Conservation (phyloP, 2,888 invertebrate species). For the Cataglyphis livida region DNA sequence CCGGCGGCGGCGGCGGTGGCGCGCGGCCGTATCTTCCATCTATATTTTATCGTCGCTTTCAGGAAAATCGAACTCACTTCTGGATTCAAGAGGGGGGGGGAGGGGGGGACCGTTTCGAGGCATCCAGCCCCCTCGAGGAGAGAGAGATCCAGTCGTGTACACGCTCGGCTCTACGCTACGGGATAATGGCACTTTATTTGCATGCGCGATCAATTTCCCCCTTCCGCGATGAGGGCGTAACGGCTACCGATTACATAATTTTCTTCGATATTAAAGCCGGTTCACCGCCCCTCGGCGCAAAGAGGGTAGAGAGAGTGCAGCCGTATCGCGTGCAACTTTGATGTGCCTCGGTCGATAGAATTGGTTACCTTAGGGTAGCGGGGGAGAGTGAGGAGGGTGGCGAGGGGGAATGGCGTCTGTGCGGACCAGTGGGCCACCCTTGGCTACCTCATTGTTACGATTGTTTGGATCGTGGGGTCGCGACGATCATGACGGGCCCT, state of each 20-base stretch:
- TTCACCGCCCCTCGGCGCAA: slow-evolving; percentile 65
- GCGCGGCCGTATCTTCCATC: slow-evolving; percentile 42
- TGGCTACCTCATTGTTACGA: slow-evolving; percentile 74
- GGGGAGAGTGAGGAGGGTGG: background rate
- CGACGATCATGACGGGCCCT: slow-evolving; percentile 70
- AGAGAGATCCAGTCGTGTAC: slow-evolving; percentile 51
- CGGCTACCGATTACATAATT: slow-evolving; percentile 83
- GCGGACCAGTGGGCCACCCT: slow-evolving; percentile 65
- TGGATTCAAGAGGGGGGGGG: slow-evolving; percentile 45
- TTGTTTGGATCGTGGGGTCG: slow-evolving; percentile 76
- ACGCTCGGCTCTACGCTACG: slow-evolving; percentile 66
- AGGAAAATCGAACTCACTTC: slow-evolving; percentile 69
- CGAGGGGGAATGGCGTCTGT: slow-evolving; percentile 61
- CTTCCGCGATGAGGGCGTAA: slow-evolving; percentile 67
- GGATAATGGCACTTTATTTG: slow-evolving; percentile 82
- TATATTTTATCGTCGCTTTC: slow-evolving; percentile 68
- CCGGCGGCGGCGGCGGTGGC: slow-evolving; percentile 37
- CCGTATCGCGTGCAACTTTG: slow-evolving; percentile 83
- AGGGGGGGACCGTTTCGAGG: slow-evolving; percentile 42
- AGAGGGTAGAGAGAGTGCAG: slow-evolving; percentile 56
- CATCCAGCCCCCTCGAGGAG: slow-evolving; percentile 31
- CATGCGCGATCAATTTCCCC: slow-evolving; percentile 81
- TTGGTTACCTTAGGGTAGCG: slow-evolving; percentile 65
- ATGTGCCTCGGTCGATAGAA: slow-evolving; percentile 80
- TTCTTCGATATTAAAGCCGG: slow-evolving; percentile 83